A percentile compares a stretch with the other conserved stretches of the same genome.
These are phyloP conservation scores for Notothenia coriiceps DNA, from an alignment of 2,113 vertebrate genomes.

Conservation along the genomic window DNA sequence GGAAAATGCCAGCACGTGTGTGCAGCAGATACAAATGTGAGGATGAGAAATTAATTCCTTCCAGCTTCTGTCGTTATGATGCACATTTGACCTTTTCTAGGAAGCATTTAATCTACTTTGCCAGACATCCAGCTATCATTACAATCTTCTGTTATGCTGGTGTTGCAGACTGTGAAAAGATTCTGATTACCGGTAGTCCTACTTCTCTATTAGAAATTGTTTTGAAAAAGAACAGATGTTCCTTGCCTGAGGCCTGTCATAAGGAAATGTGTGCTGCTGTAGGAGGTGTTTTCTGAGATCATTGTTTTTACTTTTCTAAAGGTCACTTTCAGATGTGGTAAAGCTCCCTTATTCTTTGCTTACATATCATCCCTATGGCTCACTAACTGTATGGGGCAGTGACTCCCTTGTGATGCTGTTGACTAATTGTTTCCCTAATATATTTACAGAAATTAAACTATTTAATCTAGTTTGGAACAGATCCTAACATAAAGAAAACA, in stretches of 20 bases:
- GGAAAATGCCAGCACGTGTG: neutral
- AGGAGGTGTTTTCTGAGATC: neutral
- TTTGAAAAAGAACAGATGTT: neutral
- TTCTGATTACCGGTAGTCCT: neutral
- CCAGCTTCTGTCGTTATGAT: neutral
- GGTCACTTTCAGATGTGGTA: neutral
- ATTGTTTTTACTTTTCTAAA: conserved; percentile 22
- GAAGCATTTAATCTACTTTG: neutral
- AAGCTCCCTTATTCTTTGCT: neutral
- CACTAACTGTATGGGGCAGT: neutral
- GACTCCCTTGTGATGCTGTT: neutral
- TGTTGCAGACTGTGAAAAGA: neutral
- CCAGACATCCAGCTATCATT: neutral
- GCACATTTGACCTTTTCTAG: neutral
- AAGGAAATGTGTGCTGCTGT: neutral
- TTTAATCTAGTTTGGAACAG: neutral
- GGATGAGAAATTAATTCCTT: neutral
- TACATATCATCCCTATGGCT: neutral
- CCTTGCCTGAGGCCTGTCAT: neutral
- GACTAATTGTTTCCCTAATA: neutral
- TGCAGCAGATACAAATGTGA: neutral
- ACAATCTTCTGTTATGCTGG: neutral
- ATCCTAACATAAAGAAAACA: neutral
- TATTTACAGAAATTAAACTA: neutral
- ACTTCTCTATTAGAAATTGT: neutral